These are phyloP conservation scores for Rhinogobio ventralis DNA, from an alignment of 2,797 vertebrate genomes.

Conservation along the genomic window DNA sequence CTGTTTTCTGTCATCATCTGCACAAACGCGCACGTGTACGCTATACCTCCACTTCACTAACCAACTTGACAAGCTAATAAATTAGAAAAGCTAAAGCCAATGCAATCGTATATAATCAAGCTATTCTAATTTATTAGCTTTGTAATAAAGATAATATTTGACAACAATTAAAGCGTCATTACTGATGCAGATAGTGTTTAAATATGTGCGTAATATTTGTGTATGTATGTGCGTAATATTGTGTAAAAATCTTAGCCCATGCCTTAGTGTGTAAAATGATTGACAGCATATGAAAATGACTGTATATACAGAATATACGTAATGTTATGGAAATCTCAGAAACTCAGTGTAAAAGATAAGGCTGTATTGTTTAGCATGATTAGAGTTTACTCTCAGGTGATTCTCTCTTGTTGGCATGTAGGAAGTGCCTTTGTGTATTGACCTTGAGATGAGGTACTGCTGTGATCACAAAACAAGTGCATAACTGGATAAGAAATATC, in stretches of 20 bases:
- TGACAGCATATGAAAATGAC: background rate
- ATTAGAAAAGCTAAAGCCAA: background rate
- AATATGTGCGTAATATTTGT: background rate
- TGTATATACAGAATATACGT: background rate
- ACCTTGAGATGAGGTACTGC: slow-evolving; percentile 26
- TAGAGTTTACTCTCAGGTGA: background rate
- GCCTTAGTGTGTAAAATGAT: background rate
- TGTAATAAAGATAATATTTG: background rate
- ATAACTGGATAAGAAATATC: no score
- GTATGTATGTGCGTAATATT: background rate
- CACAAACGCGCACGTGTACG: slow-evolving; percentile 17
- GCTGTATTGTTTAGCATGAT: background rate
- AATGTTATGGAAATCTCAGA: background rate
- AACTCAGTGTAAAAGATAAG: background rate
- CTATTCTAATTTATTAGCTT: background rate
- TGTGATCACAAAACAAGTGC: slow-evolving; percentile 14
- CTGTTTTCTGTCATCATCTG: slow-evolving; percentile 3
- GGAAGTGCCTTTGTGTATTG: slow-evolving; percentile 7
- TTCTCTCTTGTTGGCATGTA: background rate
- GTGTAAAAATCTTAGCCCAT: background rate
- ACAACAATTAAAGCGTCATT: background rate
- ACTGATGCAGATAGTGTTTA: background rate
- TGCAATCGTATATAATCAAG: background rate
- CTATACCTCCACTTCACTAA: slow-evolving; percentile 1
- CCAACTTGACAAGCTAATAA: background rate